These are phyloP conservation scores for Oscheius sp. DNA, from an alignment of 1,140 invertebrate genomes.

Conservation along the genomic window DNA sequence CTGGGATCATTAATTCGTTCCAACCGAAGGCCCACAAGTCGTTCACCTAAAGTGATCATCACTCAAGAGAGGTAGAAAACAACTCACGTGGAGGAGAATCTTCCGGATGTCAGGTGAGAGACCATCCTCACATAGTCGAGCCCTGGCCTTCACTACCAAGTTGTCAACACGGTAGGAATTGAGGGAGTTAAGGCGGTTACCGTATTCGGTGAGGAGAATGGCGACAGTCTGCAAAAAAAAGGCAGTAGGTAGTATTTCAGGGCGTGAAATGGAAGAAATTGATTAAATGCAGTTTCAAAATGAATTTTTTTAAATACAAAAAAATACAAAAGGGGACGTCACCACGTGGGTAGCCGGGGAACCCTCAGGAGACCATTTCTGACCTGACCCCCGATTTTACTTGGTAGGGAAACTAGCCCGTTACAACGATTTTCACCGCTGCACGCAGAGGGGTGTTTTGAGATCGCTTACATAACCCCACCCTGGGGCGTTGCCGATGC, in stretches of 20 bases:
- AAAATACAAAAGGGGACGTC: no score
- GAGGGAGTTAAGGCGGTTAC: slow-evolving; percentile 17
- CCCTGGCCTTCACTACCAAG: slow-evolving; percentile 35
- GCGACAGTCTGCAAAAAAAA: slow-evolving; percentile 25
- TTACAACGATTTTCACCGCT: no score
- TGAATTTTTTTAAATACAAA: no score
- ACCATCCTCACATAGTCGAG: slow-evolving; percentile 19
- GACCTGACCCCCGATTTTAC: no score
- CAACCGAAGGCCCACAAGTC: slow-evolving; percentile 33
- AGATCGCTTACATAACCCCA: no score
- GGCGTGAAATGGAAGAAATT: background rate
- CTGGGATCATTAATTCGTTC: slow-evolving; percentile 27
- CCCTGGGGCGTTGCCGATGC: no score
- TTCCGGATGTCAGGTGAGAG: slow-evolving; percentile 17
- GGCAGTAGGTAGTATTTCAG: no score
- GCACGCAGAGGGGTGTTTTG: no score
- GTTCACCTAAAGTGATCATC: slow-evolving; percentile 12
- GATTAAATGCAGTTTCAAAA: no score
- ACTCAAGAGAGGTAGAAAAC: background rate
- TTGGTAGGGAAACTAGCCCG: no score
- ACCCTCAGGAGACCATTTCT: no score
- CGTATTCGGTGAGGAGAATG: slow-evolving; percentile 29
- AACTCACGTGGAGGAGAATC: slow-evolving; percentile 26
- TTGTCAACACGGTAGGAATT: slow-evolving; percentile 30
- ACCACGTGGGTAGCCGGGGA: no score